Base-by-base conservation (phyloP, 1,140 invertebrate genomes). In the Fopius arisanus region DNA sequence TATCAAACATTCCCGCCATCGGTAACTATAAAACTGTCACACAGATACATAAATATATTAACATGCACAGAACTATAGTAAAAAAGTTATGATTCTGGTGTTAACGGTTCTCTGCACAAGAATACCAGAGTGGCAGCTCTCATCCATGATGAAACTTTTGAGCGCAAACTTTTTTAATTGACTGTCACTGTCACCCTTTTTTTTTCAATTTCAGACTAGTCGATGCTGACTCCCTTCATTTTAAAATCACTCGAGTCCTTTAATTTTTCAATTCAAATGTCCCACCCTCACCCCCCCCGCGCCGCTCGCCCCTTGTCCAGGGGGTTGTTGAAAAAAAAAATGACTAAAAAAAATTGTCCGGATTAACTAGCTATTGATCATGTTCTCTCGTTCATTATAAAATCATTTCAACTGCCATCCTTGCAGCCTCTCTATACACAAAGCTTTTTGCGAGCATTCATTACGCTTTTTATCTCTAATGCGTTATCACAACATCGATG, bases 391-490 rank as follows among this genome's bases (percentile, higher is more conserved):
- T 65, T 37, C 26, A 65, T 65, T 29, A 31, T 65, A 7, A 65
- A 29, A 31, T 33, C 33, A 65, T 65, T 33, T 65, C 29, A 16
- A 31, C 26, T 2, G 62, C 28, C 26, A 65, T 65, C 29, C 29
- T 65, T 37, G 19, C 41, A 76, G 75, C 75, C 71, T 74, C 65
- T 72, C 72, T 76, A 75, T 67, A 80, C 79, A 80, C 48, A 73
- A 80, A 80, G 78, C 78, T 78, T 80, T 51, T 26, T 78, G 77
- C 77, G 78, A 80, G 77, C 76, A 79, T 33, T 29, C 75, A 80
- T 79, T 74, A 80, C 74, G 78, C 78, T 78, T 70, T 68, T 77
- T 78, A 29, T 40, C n/a, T 48, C 26, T 66, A 59, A 79, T 67
- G 72, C 78, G 43, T 77, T 29, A 31, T 74, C 71, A 79, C 78